These are phyloP conservation scores for Catharus ustulatus DNA, from an alignment of 2,797 vertebrate genomes.

Conservation along the genomic window DNA sequence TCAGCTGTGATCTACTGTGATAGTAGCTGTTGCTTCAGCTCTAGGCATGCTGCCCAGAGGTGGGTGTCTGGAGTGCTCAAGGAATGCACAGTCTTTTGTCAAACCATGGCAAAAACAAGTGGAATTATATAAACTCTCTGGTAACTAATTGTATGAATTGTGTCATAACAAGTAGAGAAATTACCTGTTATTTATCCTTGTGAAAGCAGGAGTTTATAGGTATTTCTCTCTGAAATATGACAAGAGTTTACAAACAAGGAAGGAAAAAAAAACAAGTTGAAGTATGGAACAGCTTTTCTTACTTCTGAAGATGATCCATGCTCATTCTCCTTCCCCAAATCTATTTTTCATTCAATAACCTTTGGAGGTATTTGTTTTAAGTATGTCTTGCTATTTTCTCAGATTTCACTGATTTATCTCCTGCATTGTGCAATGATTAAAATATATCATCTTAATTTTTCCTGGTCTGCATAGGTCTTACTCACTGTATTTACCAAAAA, in stretches of 20 bases:
- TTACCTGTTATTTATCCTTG: neutral
- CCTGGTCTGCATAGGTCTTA: neutral
- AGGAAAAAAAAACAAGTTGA: neutral
- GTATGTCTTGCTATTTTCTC: neutral
- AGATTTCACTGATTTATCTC: neutral
- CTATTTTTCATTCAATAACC: neutral
- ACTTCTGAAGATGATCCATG: neutral
- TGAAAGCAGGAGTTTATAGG: neutral
- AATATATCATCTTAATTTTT: neutral
- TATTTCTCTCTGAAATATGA: neutral
- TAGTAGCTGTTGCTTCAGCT: constrained; percentile 19
- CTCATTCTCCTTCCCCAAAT: neutral
- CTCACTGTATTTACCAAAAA: neutral
- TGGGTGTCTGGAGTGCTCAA: constrained; percentile 10
- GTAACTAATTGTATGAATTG: neutral
- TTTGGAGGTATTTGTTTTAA: neutral
- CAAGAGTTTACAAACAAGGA: neutral
- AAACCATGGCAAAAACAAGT: constrained; percentile 23
- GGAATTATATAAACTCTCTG: neutral
- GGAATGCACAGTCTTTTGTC: neutral
- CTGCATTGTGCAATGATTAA: neutral
- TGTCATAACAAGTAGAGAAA: neutral
- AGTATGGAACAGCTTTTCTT: neutral
- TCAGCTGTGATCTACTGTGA: neutral
- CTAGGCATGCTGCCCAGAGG: neutral